Evolutionary conservation across 2,888 invertebrate species (phyloP).

Genomic region (Crepidodera aurea): DNA sequence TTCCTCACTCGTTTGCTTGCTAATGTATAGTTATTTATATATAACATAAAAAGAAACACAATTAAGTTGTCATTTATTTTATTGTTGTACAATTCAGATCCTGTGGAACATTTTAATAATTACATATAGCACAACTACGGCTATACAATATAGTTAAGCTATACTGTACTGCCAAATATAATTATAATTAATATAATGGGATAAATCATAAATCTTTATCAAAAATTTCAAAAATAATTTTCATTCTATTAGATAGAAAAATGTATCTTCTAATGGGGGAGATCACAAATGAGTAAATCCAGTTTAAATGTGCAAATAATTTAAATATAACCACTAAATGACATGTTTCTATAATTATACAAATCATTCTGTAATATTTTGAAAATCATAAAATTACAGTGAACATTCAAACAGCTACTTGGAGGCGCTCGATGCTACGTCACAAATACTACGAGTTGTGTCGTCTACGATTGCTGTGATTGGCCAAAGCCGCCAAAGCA

Average conservation of each 20-base stretch:
- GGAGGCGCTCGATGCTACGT: too few relatives aligned
- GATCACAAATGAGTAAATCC: neutral
- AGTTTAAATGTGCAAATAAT: too few relatives aligned
- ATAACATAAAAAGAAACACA: neutral
- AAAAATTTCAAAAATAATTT: conserved; percentile 6
- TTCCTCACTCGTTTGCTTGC: too few relatives aligned
- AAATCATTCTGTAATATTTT: too few relatives aligned
- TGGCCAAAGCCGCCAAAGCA: too few relatives aligned
- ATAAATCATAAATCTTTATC: conserved; percentile 5
- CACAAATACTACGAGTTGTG: too few relatives aligned
- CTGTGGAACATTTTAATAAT: conserved; percentile 12
- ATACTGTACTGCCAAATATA: conserved; percentile 3
- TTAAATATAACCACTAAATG: too few relatives aligned
- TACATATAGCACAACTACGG: conserved; percentile 8
- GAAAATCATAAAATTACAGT: too few relatives aligned
- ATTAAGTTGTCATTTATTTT: neutral
- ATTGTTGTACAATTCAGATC: conserved; percentile 17
- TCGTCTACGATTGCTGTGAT: too few relatives aligned
- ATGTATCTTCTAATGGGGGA: neutral
- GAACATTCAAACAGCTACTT: too few relatives aligned
- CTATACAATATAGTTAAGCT: conserved; percentile 8
- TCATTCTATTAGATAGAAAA: neutral
- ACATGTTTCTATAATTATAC: too few relatives aligned
- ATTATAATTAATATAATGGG: neutral
- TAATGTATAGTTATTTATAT: too few relatives aligned